phyloP scores from a whole-genome alignment of 1,140 invertebrate genomes.

The Pogonomyrmex californicus region DNA sequence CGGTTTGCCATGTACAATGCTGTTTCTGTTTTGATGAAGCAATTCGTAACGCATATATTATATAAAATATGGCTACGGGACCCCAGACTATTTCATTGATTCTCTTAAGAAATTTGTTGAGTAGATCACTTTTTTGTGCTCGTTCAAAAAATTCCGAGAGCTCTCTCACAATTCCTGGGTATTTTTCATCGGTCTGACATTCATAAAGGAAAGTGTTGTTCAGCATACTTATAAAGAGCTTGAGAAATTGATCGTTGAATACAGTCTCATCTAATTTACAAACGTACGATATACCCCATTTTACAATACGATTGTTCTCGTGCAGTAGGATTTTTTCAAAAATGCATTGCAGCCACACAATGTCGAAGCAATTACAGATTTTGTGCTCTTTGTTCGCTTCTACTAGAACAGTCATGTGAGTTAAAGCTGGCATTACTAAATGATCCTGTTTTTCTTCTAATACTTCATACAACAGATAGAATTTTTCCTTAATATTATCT shows the following conservation, averaged over 20 bases:
- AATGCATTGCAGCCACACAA: constrained; percentile 84
- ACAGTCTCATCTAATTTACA: constrained; percentile 67
- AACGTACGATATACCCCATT: constrained; percentile 82
- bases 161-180: constrained; percentile 73
- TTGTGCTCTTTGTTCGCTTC: constrained; percentile 66
- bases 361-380: constrained; percentile 74
- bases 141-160: constrained; percentile 70
- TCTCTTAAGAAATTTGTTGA: constrained; percentile 68
- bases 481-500: constrained; percentile 80
- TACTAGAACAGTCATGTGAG: constrained; percentile 80
- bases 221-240: constrained; percentile 71
- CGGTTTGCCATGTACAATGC: constrained; percentile 55
- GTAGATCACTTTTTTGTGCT: constrained; percentile 46
- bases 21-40: constrained; percentile 24
- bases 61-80: constrained; percentile 82
- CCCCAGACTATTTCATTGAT: constrained; percentile 77
- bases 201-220: constrained; percentile 82
- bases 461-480: constrained; percentile 87
- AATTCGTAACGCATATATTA: constrained; percentile 71
- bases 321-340: constrained; percentile 85
- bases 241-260: constrained; percentile 73
- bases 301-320: constrained; percentile 85
- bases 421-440: constrained; percentile 87
- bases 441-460: constrained; percentile 90
- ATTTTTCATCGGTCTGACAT: constrained; percentile 46